Evolutionary conservation across 2,888 invertebrate species (phyloP).

Genomic region (Biston stratarius): DNA sequence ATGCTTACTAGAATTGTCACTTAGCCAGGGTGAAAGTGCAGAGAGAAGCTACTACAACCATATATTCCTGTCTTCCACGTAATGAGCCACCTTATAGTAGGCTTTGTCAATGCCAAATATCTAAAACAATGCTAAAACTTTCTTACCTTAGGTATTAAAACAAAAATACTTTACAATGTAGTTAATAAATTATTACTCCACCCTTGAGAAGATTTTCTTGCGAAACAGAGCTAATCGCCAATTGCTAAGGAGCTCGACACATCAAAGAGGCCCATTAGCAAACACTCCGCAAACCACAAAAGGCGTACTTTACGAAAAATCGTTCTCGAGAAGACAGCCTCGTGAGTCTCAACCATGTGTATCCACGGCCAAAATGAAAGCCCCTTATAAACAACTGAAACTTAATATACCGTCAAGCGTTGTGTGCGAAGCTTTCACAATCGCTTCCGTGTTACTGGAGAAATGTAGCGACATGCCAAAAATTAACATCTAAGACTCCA

Average conservation of each 20-base stretch:
- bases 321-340: slow-evolving; percentile 33
- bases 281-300: slow-evolving; percentile 39
- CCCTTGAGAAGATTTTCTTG: slow-evolving; percentile 35
- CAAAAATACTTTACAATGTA: no score
- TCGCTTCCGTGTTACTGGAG: slow-evolving; percentile 50
- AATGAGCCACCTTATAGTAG: no score
- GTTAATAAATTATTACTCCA: background rate
- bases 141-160: no score
- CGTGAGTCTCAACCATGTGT: slow-evolving; percentile 33
- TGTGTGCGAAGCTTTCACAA: slow-evolving; percentile 59
- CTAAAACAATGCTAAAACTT: no score
- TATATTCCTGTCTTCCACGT: no score
- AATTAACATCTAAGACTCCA: slow-evolving; percentile 28
- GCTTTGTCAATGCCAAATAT: no score
- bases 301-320: slow-evolving; percentile 36
- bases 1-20: no score
- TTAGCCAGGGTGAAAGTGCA: no score
- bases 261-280: slow-evolving; percentile 34
- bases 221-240: slow-evolving; percentile 29
- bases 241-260: slow-evolving; percentile 25
- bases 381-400: slow-evolving; percentile 55
- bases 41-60: no score
- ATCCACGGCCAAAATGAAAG: slow-evolving; percentile 43
- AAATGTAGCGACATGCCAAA: slow-evolving; percentile 34
- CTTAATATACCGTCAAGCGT: slow-evolving; percentile 56